These are phyloP conservation scores for Coilia nasus DNA, from an alignment of 2,797 vertebrate genomes.

Conservation along the genomic window DNA sequence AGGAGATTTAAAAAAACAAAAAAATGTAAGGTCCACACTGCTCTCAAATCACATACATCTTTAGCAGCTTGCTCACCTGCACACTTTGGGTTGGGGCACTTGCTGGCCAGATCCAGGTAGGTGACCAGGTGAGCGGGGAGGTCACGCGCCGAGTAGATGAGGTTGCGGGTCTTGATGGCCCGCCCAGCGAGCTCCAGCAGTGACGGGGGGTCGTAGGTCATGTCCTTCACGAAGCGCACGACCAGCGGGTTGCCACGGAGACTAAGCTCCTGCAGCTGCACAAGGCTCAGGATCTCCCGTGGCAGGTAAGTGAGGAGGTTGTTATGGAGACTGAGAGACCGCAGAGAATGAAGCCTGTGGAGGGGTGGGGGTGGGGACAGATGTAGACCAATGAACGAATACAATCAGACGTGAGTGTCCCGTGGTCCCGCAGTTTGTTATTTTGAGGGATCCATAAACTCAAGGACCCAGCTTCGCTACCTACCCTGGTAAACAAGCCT, in stretches of 20 bases:
- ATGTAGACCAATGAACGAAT: background rate
- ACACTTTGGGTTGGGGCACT: slow-evolving; percentile 98
- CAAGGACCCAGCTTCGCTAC: no score
- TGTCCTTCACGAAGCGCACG: slow-evolving; percentile 96
- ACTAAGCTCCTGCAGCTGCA: slow-evolving; percentile 94
- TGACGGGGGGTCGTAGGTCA: slow-evolving; percentile 92
- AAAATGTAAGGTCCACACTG: no score
- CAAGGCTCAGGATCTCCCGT: slow-evolving; percentile 93
- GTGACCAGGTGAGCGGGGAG: slow-evolving; percentile 84
- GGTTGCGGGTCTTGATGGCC: slow-evolving; percentile 86
- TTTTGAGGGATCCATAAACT: no score
- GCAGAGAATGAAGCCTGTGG: slow-evolving; percentile 88
- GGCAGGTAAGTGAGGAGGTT: slow-evolving; percentile 96
- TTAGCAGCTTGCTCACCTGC: slow-evolving; percentile 78
- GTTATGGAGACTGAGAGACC: slow-evolving; percentile 96
- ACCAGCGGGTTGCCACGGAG: slow-evolving; percentile 96
- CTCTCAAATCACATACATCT: no score
- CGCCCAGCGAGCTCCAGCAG: slow-evolving; percentile 92
- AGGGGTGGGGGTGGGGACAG: no score
- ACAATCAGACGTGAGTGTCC: no score
- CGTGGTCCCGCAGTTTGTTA: no score
- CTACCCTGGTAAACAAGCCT: no score
- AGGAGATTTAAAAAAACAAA: background rate
- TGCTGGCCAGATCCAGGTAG: slow-evolving; percentile 93
- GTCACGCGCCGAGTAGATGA: slow-evolving; percentile 82